Evolutionary conservation across 2,888 invertebrate genomes (phyloP).

Genomic region (Liodrosophila aerea): DNA sequence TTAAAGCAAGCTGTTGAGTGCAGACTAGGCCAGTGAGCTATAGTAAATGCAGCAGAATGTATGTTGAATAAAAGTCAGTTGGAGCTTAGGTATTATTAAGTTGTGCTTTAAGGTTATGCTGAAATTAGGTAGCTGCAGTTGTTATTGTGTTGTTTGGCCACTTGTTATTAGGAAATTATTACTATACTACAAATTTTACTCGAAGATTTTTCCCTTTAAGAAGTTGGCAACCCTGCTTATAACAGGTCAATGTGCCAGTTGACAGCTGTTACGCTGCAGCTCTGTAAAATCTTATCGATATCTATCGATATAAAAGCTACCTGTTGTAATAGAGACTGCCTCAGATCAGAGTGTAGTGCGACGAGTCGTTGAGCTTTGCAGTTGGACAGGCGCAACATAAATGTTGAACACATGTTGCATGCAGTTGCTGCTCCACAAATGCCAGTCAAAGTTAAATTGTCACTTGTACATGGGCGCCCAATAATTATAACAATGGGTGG

Average conservation of each 20-base stretch:
- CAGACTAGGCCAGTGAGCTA: conserved; percentile 41
- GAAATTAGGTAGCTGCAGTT: too few species aligned
- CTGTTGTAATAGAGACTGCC: conserved; percentile 19
- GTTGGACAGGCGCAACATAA: conserved; percentile 28
- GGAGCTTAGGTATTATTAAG: too few species aligned
- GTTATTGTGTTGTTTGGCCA: too few species aligned
- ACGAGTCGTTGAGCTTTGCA: conserved; percentile 21
- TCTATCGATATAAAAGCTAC: conserved; percentile 5
- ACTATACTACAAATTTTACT: too few species aligned
- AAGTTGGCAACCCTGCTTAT: too few species aligned
- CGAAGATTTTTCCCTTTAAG: too few species aligned
- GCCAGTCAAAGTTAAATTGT: conserved; percentile 71
- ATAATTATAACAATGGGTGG: conserved; percentile 79
- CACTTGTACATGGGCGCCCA: conserved; percentile 70
- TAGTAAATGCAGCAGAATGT: not conserved
- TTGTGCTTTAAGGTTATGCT: too few species aligned
- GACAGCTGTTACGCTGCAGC: too few species aligned
- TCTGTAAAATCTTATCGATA: too few species aligned
- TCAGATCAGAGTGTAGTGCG: not conserved
- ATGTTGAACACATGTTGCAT: conserved; percentile 60
- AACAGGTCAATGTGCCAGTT: too few species aligned
- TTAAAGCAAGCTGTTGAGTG: not conserved
- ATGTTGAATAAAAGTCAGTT: too few species aligned
- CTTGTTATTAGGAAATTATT: too few species aligned
- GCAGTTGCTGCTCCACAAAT: conserved; percentile 56